Percentiles rank a stretch among this genome's conserved stretches.
Conservation (phyloP, 1,140 invertebrate species). For the Lanistes nyassanus region DNA sequence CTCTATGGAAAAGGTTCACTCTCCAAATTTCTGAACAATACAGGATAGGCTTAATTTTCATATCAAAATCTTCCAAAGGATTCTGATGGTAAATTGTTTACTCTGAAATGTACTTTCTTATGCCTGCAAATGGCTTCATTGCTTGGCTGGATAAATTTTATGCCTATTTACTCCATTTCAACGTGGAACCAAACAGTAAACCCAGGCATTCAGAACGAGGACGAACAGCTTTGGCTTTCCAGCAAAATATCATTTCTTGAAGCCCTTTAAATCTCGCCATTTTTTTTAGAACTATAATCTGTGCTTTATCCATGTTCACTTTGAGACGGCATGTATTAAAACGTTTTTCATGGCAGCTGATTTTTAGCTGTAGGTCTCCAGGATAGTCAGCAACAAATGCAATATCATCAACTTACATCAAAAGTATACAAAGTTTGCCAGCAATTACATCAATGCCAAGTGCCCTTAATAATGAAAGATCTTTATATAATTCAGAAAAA, state of each 20-base stretch:
- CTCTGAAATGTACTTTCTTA: background rate
- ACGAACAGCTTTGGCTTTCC: background rate
- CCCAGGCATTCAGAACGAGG: background rate
- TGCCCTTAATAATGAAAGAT: background rate
- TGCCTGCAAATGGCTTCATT: background rate
- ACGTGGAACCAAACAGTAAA: background rate
- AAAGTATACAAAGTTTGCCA: background rate
- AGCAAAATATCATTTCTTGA: background rate
- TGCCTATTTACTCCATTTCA: conserved; percentile 1
- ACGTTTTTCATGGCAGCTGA: background rate
- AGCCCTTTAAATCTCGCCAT: background rate
- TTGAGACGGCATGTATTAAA: background rate
- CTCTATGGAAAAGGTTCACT: background rate
- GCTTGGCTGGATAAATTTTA: background rate
- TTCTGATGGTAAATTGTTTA: background rate
- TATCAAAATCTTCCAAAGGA: background rate
- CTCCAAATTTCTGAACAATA: conserved; percentile 9
- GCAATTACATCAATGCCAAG: background rate
- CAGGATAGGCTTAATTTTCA: conserved; percentile 1
- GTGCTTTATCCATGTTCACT: background rate
- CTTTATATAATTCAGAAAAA: background rate
- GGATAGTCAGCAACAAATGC: background rate
- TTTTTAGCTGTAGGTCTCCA: conserved; percentile 4
- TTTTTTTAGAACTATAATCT: background rate
- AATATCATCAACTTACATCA: background rate